Conservation (phyloP, 2,113 vertebrate species). For the Trinectes maculatus region DNA sequence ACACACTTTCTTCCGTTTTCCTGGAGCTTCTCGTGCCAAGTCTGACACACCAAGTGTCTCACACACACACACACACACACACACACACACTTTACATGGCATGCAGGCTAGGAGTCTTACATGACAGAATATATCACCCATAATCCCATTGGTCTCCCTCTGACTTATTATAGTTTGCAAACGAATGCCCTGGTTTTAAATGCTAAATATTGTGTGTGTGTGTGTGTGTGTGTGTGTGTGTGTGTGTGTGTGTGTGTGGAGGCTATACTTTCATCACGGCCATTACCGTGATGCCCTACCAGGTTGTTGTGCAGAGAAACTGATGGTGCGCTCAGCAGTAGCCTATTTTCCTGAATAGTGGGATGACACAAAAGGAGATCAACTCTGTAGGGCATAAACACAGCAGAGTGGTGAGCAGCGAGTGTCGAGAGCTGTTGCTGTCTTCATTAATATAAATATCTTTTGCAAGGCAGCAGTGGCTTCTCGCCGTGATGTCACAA, state of each 20-base stretch:
- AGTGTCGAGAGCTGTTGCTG: constrained; percentile 53
- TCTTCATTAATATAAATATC: constrained; percentile 71
- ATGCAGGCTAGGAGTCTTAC: constrained; percentile 5
- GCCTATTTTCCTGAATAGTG: constrained; percentile 69
- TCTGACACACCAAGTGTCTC: constrained; percentile 67
- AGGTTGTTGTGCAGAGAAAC: constrained; percentile 44
- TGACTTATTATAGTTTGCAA: constrained; percentile 21
- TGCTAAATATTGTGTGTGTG: constrained; percentile 9
- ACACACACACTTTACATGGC: constrained; percentile 6
- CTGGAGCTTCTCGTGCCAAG: constrained; percentile 68
- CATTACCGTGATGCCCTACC: constrained; percentile 35
- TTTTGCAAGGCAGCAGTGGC: constrained; percentile 55
- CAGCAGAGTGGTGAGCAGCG: constrained; percentile 54
- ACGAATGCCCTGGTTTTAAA: not conserved
- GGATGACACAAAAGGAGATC: constrained; percentile 69
- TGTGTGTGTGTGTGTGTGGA: no score
- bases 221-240: constrained; percentile 16
- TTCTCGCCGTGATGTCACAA: constrained; percentile 62
- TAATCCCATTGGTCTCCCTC: constrained; percentile 40
- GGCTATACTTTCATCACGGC: constrained; percentile 37
- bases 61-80: constrained; percentile 15
- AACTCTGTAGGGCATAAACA: constrained; percentile 65
- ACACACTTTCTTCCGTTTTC: constrained; percentile 79
- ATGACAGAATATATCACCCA: constrained; percentile 19
- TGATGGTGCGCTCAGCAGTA: constrained; percentile 61